These are phyloP conservation scores for Ophthalmolycus amberensis DNA, from an alignment of 2,113 vertebrate species.

Conservation along the genomic window DNA sequence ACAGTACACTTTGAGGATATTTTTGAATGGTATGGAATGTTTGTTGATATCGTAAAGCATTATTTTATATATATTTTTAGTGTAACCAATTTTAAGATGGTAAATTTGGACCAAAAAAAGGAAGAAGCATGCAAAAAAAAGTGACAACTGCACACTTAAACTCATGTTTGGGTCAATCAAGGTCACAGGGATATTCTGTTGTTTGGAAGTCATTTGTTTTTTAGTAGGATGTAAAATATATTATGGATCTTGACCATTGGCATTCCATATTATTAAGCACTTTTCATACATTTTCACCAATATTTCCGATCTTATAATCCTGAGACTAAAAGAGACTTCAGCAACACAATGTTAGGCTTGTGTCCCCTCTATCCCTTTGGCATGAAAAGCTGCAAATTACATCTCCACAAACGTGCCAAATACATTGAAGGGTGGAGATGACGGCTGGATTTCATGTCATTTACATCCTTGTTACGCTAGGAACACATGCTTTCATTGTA, in stretches of 20 bases:
- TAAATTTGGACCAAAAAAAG: neutral
- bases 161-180: neutral
- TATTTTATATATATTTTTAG: neutral
- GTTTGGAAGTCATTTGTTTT: neutral
- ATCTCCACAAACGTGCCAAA: conserved; percentile 40
- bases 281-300: conserved; percentile 41
- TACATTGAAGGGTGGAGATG: conserved; percentile 2
- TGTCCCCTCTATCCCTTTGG: conserved; percentile 37
- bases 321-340: conserved; percentile 20
- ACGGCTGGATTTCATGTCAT: conserved; percentile 25
- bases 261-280: conserved; percentile 14
- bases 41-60: neutral
- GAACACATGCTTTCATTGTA: conserved; percentile 1
- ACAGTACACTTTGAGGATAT: neutral
- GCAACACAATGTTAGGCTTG: conserved; percentile 67
- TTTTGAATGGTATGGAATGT: neutral
- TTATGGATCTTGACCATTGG: conserved; percentile 5
- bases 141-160: neutral
- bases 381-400: conserved; percentile 67
- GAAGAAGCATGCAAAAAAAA: neutral
- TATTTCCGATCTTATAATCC: conserved; percentile 70
- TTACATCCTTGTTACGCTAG: neutral
- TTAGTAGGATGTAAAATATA: neutral
- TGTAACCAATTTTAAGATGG: neutral
- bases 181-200: neutral